These are phyloP conservation scores for Zootermopsis nevadensis DNA, from an alignment of 2,888 invertebrate species.

Conservation along the genomic window DNA sequence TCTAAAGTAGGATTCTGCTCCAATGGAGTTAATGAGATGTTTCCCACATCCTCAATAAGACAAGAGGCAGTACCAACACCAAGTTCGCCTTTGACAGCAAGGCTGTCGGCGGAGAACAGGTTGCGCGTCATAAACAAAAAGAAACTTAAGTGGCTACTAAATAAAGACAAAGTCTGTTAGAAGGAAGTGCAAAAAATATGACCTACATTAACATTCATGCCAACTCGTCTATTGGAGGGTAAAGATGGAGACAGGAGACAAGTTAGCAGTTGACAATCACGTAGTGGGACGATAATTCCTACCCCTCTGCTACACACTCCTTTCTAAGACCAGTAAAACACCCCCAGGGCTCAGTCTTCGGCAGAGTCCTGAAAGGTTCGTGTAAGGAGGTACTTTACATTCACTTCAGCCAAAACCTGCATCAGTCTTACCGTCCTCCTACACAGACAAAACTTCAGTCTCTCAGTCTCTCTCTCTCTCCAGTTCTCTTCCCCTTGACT, in stretches of 20 bases:
- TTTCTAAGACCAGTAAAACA: background rate
- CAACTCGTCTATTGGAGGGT: constrained; percentile 1
- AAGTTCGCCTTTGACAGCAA: no score
- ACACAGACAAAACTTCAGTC: background rate
- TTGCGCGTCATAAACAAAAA: no score
- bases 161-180: background rate
- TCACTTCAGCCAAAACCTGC: constrained; percentile 13
- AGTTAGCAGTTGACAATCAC: constrained; percentile 23
- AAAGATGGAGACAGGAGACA: constrained; percentile 37
- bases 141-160: no score
- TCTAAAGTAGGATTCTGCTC: no score
- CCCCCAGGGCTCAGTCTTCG: background rate
- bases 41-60: no score
- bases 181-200: background rate
- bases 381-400: constrained; percentile 41
- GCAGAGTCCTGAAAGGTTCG: constrained; percentile 8
- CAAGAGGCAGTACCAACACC: no score
- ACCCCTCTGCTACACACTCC: background rate
- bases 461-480: background rate
- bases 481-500: background rate
- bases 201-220: constrained; percentile 33
- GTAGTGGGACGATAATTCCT: background rate
- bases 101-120: no score
- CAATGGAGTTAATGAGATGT: no score
- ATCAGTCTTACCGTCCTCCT: background rate